Evolutionary conservation across 2,113 vertebrate genomes (phyloP).

Genomic region (Physeter macrocephalus): DNA sequence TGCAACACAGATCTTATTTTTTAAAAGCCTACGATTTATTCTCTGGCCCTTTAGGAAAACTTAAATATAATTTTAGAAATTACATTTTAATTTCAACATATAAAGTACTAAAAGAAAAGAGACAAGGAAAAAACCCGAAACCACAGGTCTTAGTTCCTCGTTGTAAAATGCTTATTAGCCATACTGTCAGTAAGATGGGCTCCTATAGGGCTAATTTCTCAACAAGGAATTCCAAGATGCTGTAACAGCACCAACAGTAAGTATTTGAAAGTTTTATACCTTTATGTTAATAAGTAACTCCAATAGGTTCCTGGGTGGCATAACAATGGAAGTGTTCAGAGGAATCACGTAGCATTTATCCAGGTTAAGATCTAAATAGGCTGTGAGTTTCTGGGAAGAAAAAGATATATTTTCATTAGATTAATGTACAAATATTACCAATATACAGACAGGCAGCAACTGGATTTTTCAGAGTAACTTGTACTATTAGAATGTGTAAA

Average conservation of each 20-base stretch:
- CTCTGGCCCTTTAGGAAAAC: conserved; percentile 12
- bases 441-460: not conserved
- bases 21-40: not conserved
- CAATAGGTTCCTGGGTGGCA: conserved; percentile 93
- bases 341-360: conserved; percentile 97
- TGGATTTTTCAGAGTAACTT: conserved; percentile 11
- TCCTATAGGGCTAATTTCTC: not conserved
- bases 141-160: not conserved
- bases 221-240: not conserved
- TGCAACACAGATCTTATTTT: not conserved
- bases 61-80: not conserved
- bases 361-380: conserved; percentile 95
- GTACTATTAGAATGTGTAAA: not conserved
- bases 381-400: conserved; percentile 89
- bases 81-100: conserved; percentile 27
- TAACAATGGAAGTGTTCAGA: conserved; percentile 95
- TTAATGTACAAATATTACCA: not conserved
- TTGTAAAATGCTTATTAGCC: conserved; percentile 14
- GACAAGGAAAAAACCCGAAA: not conserved
- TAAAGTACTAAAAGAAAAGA: not conserved
- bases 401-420: conserved; percentile 22
- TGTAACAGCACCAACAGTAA: not conserved
- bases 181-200: not conserved
- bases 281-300: conserved; percentile 94
- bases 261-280: conserved; percentile 78